These are phyloP conservation scores for Gymnobelideus leadbeateri DNA, from an alignment of 2,113 vertebrate species.

Conservation along the genomic window DNA sequence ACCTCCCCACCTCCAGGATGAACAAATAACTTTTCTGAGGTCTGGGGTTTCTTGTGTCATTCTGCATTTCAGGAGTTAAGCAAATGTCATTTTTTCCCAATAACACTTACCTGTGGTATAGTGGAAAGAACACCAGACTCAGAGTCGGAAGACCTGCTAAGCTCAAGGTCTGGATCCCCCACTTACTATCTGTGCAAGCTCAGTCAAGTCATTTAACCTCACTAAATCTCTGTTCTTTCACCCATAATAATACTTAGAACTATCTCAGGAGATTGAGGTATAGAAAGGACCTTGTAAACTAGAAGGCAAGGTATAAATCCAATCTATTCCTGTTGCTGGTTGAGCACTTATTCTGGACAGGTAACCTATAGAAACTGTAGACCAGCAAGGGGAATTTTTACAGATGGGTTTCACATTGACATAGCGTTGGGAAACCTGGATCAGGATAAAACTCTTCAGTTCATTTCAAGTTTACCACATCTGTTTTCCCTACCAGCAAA, in stretches of 20 bases:
- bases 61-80: conserved; percentile 19
- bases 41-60: background rate
- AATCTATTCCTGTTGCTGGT: background rate
- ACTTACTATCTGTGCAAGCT: conserved; percentile 35
- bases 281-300: background rate
- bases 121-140: background rate
- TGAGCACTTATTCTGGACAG: background rate
- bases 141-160: background rate
- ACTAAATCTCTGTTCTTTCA: background rate
- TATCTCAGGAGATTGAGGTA: background rate
- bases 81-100: background rate
- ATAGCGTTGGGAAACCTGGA: conserved; percentile 3
- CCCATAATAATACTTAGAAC: background rate
- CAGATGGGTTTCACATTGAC: conserved; percentile 3
- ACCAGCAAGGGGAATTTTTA: conserved; percentile 22
- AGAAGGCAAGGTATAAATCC: background rate
- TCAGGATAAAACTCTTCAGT: background rate
- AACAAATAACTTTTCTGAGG: background rate
- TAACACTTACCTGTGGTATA: background rate
- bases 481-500: conserved; percentile 4
- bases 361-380: background rate
- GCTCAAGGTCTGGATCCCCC: background rate
- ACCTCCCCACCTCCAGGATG: background rate
- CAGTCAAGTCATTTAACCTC: background rate
- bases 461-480: background rate